Conservation (phyloP, 2,797 vertebrate species). For the Uromys caudimaculatus region DNA sequence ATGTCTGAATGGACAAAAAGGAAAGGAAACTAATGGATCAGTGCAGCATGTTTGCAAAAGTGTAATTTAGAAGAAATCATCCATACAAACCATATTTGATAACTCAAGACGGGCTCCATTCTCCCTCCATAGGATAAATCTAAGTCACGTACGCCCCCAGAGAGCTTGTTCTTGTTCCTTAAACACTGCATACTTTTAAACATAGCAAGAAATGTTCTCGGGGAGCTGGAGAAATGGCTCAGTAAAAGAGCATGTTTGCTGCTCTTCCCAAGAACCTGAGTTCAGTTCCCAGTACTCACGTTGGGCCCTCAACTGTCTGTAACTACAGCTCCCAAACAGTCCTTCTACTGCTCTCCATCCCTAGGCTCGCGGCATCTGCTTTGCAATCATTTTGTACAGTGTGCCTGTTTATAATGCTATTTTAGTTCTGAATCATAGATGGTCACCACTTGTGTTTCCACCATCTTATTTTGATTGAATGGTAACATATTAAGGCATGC, state of each 20-base stretch:
- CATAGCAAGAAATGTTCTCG: background rate
- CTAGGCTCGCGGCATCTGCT: background rate
- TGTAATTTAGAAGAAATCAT: background rate
- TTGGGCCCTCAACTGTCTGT: background rate
- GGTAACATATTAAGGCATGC: background rate
- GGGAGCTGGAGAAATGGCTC: background rate
- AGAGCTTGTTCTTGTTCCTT: background rate
- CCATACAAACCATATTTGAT: background rate
- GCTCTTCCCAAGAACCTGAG: background rate
- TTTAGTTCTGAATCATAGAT: constrained; percentile 1
- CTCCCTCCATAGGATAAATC: background rate
- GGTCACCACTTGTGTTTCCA: background rate
- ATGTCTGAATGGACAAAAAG: background rate
- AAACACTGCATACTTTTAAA: background rate
- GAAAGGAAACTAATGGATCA: background rate
- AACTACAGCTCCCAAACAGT: background rate
- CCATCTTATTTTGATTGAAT: constrained; percentile 6
- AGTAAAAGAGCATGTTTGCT: background rate
- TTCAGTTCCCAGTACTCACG: background rate
- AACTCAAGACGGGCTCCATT: background rate
- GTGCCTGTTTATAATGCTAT: background rate
- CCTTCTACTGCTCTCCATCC: background rate
- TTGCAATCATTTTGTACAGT: background rate
- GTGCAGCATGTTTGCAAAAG: background rate
- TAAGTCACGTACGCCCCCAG: background rate